Evolutionary conservation across 1,140 invertebrate species (phyloP).

Genomic region (Notospermus geniculatus): DNA sequence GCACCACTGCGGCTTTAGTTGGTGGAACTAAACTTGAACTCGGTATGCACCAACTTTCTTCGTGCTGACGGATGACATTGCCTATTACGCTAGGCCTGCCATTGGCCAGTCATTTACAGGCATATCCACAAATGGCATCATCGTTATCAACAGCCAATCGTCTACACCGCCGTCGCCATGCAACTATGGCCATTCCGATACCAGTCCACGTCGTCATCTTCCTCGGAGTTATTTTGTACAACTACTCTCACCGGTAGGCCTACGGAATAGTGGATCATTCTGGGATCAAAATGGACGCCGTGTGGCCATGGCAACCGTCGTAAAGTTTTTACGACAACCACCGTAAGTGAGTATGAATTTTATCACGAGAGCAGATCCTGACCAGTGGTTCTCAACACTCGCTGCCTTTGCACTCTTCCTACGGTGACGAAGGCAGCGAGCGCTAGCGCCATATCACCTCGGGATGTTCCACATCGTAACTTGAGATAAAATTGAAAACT

Average conservation of each 20-base stretch:
- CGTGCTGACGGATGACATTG: slow-evolving; percentile 64
- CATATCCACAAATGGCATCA: slow-evolving; percentile 74
- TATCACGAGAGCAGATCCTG: background rate
- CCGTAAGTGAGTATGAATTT: slow-evolving; percentile 62
- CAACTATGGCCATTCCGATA: slow-evolving; percentile 61
- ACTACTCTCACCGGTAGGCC: no score
- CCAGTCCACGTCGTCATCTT: slow-evolving; percentile 54
- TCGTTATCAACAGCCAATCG: slow-evolving; percentile 72
- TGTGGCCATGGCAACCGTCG: slow-evolving; percentile 75
- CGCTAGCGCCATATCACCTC: no score
- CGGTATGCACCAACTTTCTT: no score
- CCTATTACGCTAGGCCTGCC: slow-evolving; percentile 69
- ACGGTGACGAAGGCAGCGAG: no score
- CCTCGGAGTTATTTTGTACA: slow-evolving; percentile 63
- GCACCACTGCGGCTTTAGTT: no score
- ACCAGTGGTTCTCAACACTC: background rate
- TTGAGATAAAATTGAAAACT: slow-evolving; percentile 4
- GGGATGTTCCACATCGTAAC: no score
- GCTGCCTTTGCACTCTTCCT: no score
- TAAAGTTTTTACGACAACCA: slow-evolving; percentile 75
- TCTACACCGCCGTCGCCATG: slow-evolving; percentile 72
- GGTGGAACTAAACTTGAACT: no score
- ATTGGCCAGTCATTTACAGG: slow-evolving; percentile 69
- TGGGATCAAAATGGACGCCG: slow-evolving; percentile 69
- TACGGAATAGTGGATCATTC: slow-evolving; percentile 76